Evolutionary conservation across 2,113 vertebrate species (phyloP), one percentile per base, ranked within the genome.

Genomic region (Symphodus melops): DNA sequence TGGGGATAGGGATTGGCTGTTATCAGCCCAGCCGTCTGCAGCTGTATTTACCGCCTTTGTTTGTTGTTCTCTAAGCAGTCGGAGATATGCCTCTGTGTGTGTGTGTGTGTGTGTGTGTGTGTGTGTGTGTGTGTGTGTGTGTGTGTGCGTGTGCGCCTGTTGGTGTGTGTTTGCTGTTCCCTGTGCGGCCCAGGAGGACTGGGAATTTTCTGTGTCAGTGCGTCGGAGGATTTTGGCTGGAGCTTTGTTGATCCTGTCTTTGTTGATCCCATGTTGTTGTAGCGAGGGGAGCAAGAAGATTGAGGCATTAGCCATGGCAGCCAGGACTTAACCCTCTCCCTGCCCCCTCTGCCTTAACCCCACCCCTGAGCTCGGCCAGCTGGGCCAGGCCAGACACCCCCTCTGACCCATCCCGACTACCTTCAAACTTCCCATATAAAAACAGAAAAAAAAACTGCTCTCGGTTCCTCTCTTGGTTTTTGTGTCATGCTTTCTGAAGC

Each of bases 191-290:
- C 84, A 81, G 16, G 93, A 95, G 90, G 82, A 90, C 86, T 95
- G 95, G 94, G 96, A 95, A 96, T 96, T 97, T 96, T 96, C 96
- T 96, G 96, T 96, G 96, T 96, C 96, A 96, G 93, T 96, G 96
- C 91, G 90, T 96, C 93, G 92, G 95, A 96, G 96, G 95, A 96
- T 96, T 96, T 96, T 95, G 94, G 94, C 94, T 93, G 92, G 76
- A 94, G 94, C 95, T 96, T 95, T 96, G 95, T 96, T 95, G 95
- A 95, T 94, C 94, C 91, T 93, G 91, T 92, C 92, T 91, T 93
- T 95, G 95, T 95, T 94, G 93, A 95, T 95, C 94, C 92, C 70
- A 90, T 94, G 94, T 95, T 95, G 89, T 95, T 94, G 92, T 91
- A 94, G 93, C 73, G 72, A 91, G 91, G 85, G 87, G 92, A 90